Evolutionary conservation across 2,888 invertebrate species (phyloP).

Genomic region (Gandaritis pyraliata): DNA sequence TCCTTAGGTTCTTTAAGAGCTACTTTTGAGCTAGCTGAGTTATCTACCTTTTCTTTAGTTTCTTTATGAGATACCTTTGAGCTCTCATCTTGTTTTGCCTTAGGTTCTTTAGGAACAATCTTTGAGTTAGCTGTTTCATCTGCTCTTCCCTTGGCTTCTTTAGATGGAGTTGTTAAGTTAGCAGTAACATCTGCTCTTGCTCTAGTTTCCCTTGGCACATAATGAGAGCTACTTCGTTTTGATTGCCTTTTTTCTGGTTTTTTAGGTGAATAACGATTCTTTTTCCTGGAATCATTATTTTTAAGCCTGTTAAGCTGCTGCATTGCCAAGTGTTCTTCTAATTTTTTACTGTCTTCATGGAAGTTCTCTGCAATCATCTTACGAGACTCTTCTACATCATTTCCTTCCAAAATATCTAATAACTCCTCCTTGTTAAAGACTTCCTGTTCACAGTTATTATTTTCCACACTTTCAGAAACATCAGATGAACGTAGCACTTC

Average conservation of each 20-base stretch:
- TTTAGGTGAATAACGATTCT: slow-evolving; percentile 36
- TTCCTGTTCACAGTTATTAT: slow-evolving; percentile 73
- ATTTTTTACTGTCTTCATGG: slow-evolving; percentile 47
- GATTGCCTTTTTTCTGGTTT: slow-evolving; percentile 42
- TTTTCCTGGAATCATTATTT: slow-evolving; percentile 36
- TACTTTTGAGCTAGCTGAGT: slow-evolving; percentile 25
- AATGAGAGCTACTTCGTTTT: slow-evolving; percentile 35
- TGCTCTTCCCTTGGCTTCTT: slow-evolving; percentile 21
- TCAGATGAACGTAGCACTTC: slow-evolving; percentile 71
- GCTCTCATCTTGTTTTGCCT: slow-evolving; percentile 36
- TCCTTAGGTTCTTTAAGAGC: slow-evolving; percentile 33
- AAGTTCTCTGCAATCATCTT: slow-evolving; percentile 41
- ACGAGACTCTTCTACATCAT: slow-evolving; percentile 58
- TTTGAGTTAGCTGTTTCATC: slow-evolving; percentile 18
- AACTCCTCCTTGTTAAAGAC: slow-evolving; percentile 79
- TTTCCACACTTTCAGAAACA: slow-evolving; percentile 63
- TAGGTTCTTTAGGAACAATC: slow-evolving; percentile 20
- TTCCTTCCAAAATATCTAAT: slow-evolving; percentile 76
- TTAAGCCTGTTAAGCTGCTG: slow-evolving; percentile 70
- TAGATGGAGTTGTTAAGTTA: slow-evolving; percentile 10
- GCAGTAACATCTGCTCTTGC: slow-evolving; percentile 13
- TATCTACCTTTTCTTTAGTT: slow-evolving; percentile 35
- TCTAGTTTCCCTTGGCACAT: slow-evolving; percentile 35
- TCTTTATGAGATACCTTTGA: slow-evolving; percentile 22
- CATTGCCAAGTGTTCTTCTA: slow-evolving; percentile 68